phyloP scores from a whole-genome alignment of 2,113 vertebrate species.

The Seriola rivoliana region DNA sequence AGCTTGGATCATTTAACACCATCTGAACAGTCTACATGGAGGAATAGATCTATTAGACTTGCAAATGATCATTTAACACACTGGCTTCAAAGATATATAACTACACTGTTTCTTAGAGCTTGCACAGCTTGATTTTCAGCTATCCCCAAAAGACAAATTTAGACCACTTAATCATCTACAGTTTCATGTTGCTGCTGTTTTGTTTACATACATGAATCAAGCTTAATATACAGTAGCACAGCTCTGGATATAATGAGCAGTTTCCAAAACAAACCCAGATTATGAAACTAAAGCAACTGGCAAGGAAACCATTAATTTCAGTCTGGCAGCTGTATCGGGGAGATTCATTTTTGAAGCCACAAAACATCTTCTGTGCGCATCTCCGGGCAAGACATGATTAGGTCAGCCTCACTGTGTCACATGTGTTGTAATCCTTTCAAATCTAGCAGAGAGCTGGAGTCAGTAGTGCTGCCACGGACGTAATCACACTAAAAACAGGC shows the following conservation, averaged over 20 bases:
- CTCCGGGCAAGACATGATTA: conserved; percentile 33
- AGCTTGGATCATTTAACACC: conserved; percentile 35
- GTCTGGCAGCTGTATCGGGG: conserved; percentile 6
- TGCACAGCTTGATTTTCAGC: conserved; percentile 8
- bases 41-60: conserved; percentile 31
- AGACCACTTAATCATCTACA: conserved; percentile 34
- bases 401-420: conserved; percentile 52
- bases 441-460: conserved; percentile 58
- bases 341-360: conserved; percentile 43
- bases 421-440: conserved; percentile 59
- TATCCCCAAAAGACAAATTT: conserved; percentile 20
- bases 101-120: not conserved
- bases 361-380: conserved; percentile 29
- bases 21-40: conserved; percentile 18
- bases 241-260: conserved; percentile 46
- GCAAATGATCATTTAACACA: conserved; percentile 23
- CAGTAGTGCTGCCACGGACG: conserved; percentile 32
- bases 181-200: conserved; percentile 18
- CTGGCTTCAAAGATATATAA: conserved; percentile 25
- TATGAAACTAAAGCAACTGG: conserved; percentile 31
- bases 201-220: conserved; percentile 21
- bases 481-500: conserved; percentile 65
- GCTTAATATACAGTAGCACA: conserved; percentile 2
- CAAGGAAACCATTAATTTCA: conserved; percentile 22
- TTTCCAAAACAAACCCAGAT: conserved; percentile 54